phyloP scores from a whole-genome alignment of 2,797 vertebrate genomes.

The Betta splendens region DNA sequence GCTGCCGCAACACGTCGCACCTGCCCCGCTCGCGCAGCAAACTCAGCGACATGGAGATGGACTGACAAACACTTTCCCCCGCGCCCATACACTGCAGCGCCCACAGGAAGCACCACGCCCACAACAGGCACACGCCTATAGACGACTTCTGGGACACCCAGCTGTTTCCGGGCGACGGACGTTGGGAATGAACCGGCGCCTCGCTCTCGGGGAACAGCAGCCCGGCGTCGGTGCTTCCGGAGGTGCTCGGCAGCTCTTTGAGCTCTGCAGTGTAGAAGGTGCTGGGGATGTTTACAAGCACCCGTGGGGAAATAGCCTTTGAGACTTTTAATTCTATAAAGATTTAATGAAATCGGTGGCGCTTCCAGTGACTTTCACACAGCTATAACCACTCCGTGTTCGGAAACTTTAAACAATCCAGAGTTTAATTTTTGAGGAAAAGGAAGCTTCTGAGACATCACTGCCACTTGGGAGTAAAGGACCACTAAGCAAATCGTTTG shows the following conservation, averaged over 20 bases:
- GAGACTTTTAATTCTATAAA: constrained; percentile 44
- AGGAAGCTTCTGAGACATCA: constrained; percentile 46
- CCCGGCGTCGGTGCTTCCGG: constrained; percentile 21
- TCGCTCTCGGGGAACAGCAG: neutral
- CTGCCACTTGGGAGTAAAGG: constrained; percentile 61
- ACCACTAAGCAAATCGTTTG: constrained; percentile 47
- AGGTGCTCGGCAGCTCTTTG: constrained; percentile 42
- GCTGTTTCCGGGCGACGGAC: constrained; percentile 59
- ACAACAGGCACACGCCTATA: constrained; percentile 50
- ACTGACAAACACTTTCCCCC: constrained; percentile 83
- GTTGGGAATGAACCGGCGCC: constrained; percentile 52
- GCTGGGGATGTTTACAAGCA: constrained; percentile 38
- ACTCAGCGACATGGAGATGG: constrained; percentile 95
- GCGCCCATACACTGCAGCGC: constrained; percentile 59
- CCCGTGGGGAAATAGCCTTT: constrained; percentile 44
- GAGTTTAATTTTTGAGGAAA: constrained; percentile 12
- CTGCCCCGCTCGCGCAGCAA: constrained; percentile 85
- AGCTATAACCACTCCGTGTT: constrained; percentile 10
- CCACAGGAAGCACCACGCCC: constrained; percentile 58
- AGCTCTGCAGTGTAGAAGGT: constrained; percentile 60
- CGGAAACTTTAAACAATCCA: constrained; percentile 31
- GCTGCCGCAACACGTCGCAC: constrained; percentile 83
- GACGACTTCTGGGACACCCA: constrained; percentile 74
- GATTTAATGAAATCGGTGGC: constrained; percentile 38
- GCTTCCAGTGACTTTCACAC: constrained; percentile 46